Evolutionary conservation across 2,888 invertebrate genomes (phyloP).

Genomic region (Agonopterix arenella): DNA sequence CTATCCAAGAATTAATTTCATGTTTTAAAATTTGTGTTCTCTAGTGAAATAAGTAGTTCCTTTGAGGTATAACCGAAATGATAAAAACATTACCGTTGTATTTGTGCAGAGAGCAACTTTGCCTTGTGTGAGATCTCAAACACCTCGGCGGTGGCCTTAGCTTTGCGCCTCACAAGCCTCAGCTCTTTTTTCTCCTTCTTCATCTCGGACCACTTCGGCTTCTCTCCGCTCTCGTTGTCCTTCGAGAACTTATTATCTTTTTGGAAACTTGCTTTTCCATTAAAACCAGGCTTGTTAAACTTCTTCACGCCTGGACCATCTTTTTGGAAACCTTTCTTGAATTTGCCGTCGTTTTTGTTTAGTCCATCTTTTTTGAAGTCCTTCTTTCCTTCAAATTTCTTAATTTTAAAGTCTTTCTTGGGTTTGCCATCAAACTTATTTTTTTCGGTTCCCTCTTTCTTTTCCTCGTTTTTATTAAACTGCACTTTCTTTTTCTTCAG

Average conservation of each 20-base stretch:
- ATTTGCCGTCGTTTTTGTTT: slow-evolving; percentile 11
- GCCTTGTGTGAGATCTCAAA: slow-evolving; percentile 68
- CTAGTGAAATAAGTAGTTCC: no score
- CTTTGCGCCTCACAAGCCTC: slow-evolving; percentile 79
- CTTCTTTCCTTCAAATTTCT: neutral
- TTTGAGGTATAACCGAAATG: neutral
- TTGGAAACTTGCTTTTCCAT: slow-evolving; percentile 24
- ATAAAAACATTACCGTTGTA: slow-evolving; percentile 44
- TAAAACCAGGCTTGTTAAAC: slow-evolving; percentile 22
- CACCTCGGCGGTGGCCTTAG: slow-evolving; percentile 65
- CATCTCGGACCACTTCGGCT: slow-evolving; percentile 83
- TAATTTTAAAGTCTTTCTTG: slow-evolving; percentile 3
- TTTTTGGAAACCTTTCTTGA: slow-evolving; percentile 12
- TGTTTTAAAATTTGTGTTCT: no score
- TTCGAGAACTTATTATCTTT: slow-evolving; percentile 31
- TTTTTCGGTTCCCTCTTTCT: slow-evolving; percentile 9
- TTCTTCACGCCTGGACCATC: slow-evolving; percentile 18
- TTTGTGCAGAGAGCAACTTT: slow-evolving; percentile 59
- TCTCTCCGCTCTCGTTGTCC: slow-evolving; percentile 44
- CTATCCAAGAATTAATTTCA: no score
- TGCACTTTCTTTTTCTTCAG: slow-evolving; percentile 51
- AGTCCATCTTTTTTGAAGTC: slow-evolving; percentile 1
- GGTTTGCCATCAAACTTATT: slow-evolving; percentile 12
- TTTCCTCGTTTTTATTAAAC: slow-evolving; percentile 16
- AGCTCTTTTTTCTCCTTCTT: slow-evolving; percentile 86